phyloP scores from a whole-genome alignment of 2,888 invertebrate genomes.

The Caenorhabditis sp. region DNA sequence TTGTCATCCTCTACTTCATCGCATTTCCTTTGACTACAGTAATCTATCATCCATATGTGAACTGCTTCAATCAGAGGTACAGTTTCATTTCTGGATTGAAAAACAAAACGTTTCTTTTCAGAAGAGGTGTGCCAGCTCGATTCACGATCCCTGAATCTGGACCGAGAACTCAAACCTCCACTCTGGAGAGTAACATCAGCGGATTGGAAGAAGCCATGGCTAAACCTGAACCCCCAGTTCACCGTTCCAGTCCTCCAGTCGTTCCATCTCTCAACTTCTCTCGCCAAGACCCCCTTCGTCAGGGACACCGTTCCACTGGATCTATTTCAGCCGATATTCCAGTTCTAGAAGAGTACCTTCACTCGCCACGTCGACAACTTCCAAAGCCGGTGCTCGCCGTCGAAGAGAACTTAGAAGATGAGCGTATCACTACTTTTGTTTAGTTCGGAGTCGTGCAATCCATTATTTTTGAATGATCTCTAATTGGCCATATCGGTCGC shows the following conservation, averaged over 20 bases:
- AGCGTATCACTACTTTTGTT: conserved; percentile 59
- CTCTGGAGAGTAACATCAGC: conserved; percentile 65
- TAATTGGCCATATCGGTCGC: conserved; percentile 13
- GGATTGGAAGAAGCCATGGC: conserved; percentile 62
- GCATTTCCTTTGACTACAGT: conserved; percentile 79
- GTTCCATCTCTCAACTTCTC: conserved; percentile 52
- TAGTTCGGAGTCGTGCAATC: conserved; percentile 26
- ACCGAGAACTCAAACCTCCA: conserved; percentile 61
- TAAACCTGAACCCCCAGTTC: conserved; percentile 27
- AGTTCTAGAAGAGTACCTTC: conserved; percentile 63
- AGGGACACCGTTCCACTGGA: conserved; percentile 46
- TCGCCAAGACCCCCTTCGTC: conserved; percentile 59
- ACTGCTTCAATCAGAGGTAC: conserved; percentile 67
- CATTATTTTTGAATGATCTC: conserved; percentile 12
- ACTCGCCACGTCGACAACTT: conserved; percentile 59
- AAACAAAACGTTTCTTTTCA: conserved; percentile 5
- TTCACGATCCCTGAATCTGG: conserved; percentile 48
- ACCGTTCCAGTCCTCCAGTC: conserved; percentile 13
- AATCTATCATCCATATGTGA: conserved; percentile 80
- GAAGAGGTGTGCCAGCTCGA: conserved; percentile 45
- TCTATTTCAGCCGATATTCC: conserved; percentile 51
- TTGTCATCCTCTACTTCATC: conserved; percentile 78
- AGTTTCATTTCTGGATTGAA: not conserved
- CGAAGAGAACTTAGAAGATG: conserved; percentile 46
- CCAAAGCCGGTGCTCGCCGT: conserved; percentile 23